Base-by-base conservation (phyloP, 2,113 vertebrate genomes). In the Taxidea taxus region DNA sequence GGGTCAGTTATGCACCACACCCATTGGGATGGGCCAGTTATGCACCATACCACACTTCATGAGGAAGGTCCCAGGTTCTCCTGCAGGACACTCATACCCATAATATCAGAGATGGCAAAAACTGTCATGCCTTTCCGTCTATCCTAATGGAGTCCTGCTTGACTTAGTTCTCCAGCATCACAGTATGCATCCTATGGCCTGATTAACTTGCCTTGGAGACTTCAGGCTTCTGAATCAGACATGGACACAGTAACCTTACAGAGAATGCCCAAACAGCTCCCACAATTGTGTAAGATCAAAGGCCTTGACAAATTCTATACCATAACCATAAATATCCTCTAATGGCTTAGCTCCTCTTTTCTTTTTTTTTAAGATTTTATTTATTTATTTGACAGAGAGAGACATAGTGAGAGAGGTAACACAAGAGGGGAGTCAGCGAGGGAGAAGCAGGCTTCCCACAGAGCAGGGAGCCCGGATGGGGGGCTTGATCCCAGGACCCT, bases 71-170 rank as follows among this genome's bases (percentile, higher is more conserved):
- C 29, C 0, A 37, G 29, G 1, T 72, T 90, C 2, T 64, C 15
- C 12, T 49, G 1, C 1, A 42, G 8, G n/a, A 62, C 0, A 25
- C 0, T 1, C 27, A 13, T 70, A 14, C 0, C 3, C 44, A 47
- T 25, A 27, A 1, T 27, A 23, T 18, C 23, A 66, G 1, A 12
- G 7, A 9, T 1, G 21, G 29, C 27, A 49, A 23, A 78, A 89
- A n/a, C 4, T 6, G 13, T 64, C 7, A 2, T 7, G 23, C 14
- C 1, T 39, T 94, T 82, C 29, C 51, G 11, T 29, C 13, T 31
- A 7, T 51, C 6, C 13, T 37, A 47, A 56, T 1, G 0, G 1
- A 7, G 54, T 70, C 8, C 47, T 56, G 3, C 16, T 51, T 54
- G 21, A 27, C 42, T 90, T 60, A 74, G 0, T 70, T 47, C n/a